These are phyloP conservation scores for Chlorodrepanis virens DNA, from an alignment of 2,113 vertebrate genomes.

Conservation along the genomic window DNA sequence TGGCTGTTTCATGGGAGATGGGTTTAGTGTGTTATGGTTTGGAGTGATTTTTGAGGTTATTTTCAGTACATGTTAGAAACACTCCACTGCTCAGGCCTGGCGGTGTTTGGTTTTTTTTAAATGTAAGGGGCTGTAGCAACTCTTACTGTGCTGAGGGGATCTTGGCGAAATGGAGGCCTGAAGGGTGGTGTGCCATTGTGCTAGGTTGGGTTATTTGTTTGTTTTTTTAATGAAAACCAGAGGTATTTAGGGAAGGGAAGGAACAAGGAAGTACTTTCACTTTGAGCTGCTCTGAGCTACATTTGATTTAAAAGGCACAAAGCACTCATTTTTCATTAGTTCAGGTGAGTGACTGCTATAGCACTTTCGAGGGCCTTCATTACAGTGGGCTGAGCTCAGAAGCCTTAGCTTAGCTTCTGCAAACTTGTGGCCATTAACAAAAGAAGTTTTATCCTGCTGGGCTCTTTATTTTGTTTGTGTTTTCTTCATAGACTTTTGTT, in stretches of 20 bases:
- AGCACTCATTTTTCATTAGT: background rate
- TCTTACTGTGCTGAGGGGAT: fast-evolving
- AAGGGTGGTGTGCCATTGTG: background rate
- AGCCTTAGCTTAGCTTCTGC: background rate
- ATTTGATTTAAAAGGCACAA: background rate
- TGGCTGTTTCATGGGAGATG: background rate
- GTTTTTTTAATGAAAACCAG: background rate
- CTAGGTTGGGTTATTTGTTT: background rate
- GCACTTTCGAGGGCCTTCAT: background rate
- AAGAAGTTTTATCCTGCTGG: background rate
- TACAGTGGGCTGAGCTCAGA: background rate
- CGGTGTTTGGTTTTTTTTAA: background rate
- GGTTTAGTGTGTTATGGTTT: background rate
- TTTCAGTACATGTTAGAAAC: background rate
- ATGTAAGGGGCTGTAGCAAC: background rate
- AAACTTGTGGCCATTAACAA: background rate
- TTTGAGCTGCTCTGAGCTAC: background rate
- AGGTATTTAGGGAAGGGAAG: background rate
- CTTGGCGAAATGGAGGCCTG: background rate
- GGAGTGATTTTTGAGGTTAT: background rate
- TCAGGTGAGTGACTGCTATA: background rate
- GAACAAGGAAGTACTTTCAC: background rate
- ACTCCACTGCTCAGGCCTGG: background rate
- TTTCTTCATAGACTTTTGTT: background rate
- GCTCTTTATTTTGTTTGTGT: background rate